Evolutionary conservation across 2,797 vertebrate species (phyloP), one percentile per base, ranked within the genome.

Genomic region (Chaetodon trifasciatus): DNA sequence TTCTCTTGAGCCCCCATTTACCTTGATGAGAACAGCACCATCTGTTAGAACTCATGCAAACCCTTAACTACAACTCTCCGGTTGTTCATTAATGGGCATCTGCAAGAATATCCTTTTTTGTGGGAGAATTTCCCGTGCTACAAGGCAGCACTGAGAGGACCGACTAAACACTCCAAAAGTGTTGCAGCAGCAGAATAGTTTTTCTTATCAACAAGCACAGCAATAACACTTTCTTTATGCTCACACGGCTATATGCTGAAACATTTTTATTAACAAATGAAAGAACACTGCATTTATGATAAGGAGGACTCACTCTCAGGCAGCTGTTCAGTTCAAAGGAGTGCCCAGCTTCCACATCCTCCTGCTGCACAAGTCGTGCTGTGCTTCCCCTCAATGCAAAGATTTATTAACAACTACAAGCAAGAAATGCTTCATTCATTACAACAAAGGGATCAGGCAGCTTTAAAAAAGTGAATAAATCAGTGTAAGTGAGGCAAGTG

Each of bases 41-140:
- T 88, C 71, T 86, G 87, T 52, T 72, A 64, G 78, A 84, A 40
- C 58, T 73, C 60, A 47, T 37, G n/a, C n/a, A 62, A 47, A 32
- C 42, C 71, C 32, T 62, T 56, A 46, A 83, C 32, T 17, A 46
- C 32, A 35, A 60, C 42, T 32, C 35, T 12, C 37, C 46, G 49
- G 32, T 80, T 64, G 66, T 71, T 79, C 32, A 40, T 71, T 60
- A 76, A 74, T 28, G 35, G 1, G 6, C 50, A 50, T 57, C 23
- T 70, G 49, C 49, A 79, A 58, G 61, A 5, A 60, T 35, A 3
- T 40, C 35, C 0, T 52, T 61, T 61, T 50, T 17, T 63, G 52
- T 60, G 28, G 6, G 16, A 75, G 40, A 79, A 76, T 21, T 46
- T 60, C 60, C 19, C 52, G 11, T 1, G 8, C 19, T 21, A 40